Percentiles rank a stretch among this genome's conserved stretches.
Conservation (phyloP, 2,113 vertebrate species). For the Eolophus roseicapilla region DNA sequence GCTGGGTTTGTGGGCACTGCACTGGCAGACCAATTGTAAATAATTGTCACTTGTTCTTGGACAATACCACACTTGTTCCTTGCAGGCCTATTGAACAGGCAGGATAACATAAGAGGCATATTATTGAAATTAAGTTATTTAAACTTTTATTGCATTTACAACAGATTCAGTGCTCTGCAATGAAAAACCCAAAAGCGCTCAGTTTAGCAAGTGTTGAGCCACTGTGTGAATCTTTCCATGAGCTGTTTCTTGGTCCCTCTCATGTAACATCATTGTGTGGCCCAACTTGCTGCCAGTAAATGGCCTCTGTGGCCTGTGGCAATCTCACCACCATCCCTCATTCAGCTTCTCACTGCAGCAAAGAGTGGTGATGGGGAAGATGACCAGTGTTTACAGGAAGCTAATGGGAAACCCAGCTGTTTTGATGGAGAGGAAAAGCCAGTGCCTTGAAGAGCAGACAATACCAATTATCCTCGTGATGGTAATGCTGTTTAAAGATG, state of each 20-base stretch:
- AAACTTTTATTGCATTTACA: not conserved
- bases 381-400: not conserved
- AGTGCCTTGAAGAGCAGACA: not conserved
- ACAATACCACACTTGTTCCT: not conserved
- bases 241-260: not conserved
- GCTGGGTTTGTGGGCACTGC: not conserved
- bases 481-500: not conserved
- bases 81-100: not conserved
- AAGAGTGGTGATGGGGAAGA: not conserved
- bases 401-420: not conserved
- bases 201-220: not conserved
- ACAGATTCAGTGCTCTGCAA: not conserved
- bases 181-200: not conserved
- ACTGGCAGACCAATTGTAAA: not conserved
- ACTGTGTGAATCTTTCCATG: not conserved
- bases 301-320: not conserved
- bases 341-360: not conserved
- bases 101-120: not conserved
- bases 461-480: not conserved
- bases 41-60: not conserved
- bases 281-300: not conserved
- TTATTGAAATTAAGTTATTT: not conserved
- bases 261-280: not conserved
- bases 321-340: not conserved
- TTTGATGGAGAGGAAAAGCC: not conserved